Conservation (phyloP, 2,113 vertebrate species). For the Pedionomus torquatus region DNA sequence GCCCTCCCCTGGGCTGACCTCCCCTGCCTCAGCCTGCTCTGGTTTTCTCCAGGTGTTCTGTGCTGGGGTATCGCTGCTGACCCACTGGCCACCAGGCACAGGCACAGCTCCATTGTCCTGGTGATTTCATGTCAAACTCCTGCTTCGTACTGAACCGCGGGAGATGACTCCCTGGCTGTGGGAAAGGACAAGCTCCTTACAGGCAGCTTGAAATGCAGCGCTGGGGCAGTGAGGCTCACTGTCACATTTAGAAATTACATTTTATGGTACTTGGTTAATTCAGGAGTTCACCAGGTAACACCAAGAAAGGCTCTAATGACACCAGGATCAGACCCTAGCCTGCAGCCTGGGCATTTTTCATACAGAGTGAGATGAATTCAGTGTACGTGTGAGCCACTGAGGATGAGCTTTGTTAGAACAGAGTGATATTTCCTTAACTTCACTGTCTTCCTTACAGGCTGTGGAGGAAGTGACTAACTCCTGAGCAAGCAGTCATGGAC, state of each 20-base stretch:
- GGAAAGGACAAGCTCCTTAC: not conserved
- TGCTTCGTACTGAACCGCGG: not conserved
- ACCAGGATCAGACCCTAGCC: not conserved
- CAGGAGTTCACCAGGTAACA: not conserved
- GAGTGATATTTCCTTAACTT: not conserved
- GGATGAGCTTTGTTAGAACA: not conserved
- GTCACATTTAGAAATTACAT: not conserved
- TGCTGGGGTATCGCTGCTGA: not conserved
- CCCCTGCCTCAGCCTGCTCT: not conserved
- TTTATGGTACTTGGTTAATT: not conserved
- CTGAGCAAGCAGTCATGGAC: not conserved
- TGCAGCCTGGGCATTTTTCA: not conserved
- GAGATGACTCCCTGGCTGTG: not conserved
- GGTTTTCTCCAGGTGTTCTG: fast-evolving
- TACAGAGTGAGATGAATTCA: not conserved
- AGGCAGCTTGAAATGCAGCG: not conserved
- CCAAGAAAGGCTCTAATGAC: not conserved
- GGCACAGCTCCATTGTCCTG: not conserved
- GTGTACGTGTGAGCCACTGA: not conserved
- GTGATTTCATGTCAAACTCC: not conserved
- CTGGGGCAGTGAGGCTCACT: not conserved
- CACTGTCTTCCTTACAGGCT: not conserved
- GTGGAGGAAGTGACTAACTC: constrained; percentile 26
- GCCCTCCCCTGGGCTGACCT: not conserved
- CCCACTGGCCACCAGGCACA: not conserved